Base-by-base conservation (phyloP, 2,888 invertebrate genomes). In the Allacma fusca region DNA sequence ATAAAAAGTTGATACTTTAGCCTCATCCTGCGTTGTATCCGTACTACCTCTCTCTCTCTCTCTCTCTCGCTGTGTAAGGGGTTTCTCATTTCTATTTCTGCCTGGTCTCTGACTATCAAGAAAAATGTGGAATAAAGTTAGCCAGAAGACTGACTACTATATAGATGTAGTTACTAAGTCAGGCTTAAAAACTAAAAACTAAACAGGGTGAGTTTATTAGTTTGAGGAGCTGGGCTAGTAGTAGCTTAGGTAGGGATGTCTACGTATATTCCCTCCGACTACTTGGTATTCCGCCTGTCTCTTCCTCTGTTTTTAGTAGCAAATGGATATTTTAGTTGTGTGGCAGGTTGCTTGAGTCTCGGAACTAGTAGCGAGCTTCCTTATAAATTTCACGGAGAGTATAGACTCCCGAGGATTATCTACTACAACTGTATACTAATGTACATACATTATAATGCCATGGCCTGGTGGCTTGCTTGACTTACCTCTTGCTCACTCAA, bases 61-160 rank as follows among this genome's bases (percentile, higher is more conserved):
- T 34, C 34, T 34, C 34, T 34, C 34, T 7, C 34, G 4, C 34
- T 9, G 5, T 34, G 34, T 50, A 12, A n/a, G 16, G n/a, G 9
- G 1, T 50, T 50, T n/a, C 50, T 50, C 2, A 16, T 50, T 19
- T 50, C 50, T 50, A n/a, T 50, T 19, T 50, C 50, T 13, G n/a
- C 50, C 50, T 50, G 16, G 50, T 16, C n/a, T 50, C n/a, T 34
- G 50, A n/a, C 50, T 50, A 50, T 50, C 50, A 50, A 50, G 50
- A 50, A 50, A 50, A 50, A 50, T 50, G 50, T 50, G 50, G n/a
- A 50, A 50, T 50, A 50, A 50, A 50, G 50, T 50, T 50, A n/a
- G 50, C 50, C 50, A 50, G n/a, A 2, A n/a, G 50, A 50, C 19
- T 50, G 50, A n/a, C n/a, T 19, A 50, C 16, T 50, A 16, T 50